A percentile compares a stretch with the other conserved stretches of the same genome.
Evolutionary conservation across 2,888 invertebrate genomes (phyloP).

Genomic region (Polydesmus complanatus): DNA sequence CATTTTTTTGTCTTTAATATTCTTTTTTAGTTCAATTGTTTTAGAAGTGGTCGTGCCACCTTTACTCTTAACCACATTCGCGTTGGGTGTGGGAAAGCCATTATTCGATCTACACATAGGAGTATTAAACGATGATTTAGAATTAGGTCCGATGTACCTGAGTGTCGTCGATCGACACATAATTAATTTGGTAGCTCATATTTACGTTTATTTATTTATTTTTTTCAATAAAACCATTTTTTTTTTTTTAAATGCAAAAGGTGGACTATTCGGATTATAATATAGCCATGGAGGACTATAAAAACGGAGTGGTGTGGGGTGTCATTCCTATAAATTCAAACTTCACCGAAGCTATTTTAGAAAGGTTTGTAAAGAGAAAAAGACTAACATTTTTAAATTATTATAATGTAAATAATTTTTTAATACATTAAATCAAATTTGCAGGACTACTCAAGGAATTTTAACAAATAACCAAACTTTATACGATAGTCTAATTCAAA

Average conservation of each 20-base stretch:
- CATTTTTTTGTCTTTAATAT: too few relatives aligned
- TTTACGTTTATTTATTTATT: too few relatives aligned
- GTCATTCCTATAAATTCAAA: background rate
- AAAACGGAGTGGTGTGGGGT: background rate
- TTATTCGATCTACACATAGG: background rate
- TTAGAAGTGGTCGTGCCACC: background rate
- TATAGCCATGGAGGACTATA: background rate
- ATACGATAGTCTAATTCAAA: background rate
- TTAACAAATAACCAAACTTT: background rate
- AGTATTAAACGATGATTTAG: background rate
- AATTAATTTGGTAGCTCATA: background rate
- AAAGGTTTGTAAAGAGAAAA: background rate
- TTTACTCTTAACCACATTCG: background rate
- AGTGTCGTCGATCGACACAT: background rate
- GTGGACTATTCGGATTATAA: too few relatives aligned
- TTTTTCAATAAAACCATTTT: too few relatives aligned
- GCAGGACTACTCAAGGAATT: background rate
- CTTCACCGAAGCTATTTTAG: background rate
- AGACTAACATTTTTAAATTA: too few relatives aligned
- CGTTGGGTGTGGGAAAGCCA: background rate
- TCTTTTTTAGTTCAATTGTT: background rate
- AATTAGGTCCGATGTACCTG: background rate
- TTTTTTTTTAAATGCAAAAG: too few relatives aligned
- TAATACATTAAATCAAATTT: too few relatives aligned
- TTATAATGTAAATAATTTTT: background rate